These are phyloP conservation scores for Hemitrygon akajei DNA, from an alignment of 2,797 vertebrate genomes.

Conservation along the genomic window DNA sequence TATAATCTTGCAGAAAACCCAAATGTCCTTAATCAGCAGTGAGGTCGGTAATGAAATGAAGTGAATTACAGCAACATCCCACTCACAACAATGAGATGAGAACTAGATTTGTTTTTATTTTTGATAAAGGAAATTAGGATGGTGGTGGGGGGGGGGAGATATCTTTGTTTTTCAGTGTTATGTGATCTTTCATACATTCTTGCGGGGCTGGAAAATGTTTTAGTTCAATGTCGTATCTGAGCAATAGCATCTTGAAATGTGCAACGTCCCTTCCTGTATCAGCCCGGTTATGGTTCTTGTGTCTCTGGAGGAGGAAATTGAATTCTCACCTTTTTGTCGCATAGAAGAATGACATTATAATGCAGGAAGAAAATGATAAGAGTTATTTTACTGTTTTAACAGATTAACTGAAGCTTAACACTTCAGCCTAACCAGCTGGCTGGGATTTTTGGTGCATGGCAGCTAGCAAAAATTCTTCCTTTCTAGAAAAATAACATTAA, in stretches of 20 bases:
- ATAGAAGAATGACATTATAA: background rate
- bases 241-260: background rate
- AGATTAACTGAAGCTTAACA: background rate
- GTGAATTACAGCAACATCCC: too few species aligned
- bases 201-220: too few species aligned
- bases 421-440: too few species aligned
- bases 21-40: background rate
- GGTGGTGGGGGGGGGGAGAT: too few species aligned
- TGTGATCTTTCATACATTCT: background rate
- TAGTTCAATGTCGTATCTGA: background rate
- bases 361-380: background rate
- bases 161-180: background rate
- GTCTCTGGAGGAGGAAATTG: background rate
- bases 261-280: background rate
- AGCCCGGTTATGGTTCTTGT: too few species aligned
- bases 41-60: background rate
- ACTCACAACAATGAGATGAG: background rate
- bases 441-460: background rate
- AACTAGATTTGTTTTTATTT: background rate
- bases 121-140: background rate
- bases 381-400: background rate
- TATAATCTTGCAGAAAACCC: background rate
- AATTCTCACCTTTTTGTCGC: background rate
- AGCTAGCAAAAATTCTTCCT: background rate
- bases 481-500: background rate